These are phyloP conservation scores for Pollenia amentaria DNA, from an alignment of 2,888 invertebrate species.

Conservation along the genomic window DNA sequence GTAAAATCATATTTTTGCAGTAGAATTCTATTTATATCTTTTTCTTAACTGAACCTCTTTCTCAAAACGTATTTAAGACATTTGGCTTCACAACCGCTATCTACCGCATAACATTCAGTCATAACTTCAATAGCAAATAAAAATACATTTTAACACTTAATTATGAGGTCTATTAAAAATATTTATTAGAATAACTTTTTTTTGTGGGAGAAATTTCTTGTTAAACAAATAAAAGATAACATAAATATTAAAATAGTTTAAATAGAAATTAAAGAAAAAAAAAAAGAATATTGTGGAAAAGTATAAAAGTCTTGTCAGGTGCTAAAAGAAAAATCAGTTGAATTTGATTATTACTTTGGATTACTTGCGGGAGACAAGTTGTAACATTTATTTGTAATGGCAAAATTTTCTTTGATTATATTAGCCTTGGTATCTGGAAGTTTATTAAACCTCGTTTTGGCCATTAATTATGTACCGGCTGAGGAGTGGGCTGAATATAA, in stretches of 20 bases:
- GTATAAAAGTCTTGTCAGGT: constrained; percentile 29
- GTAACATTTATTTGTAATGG: background rate
- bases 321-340: constrained; percentile 15
- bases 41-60: background rate
- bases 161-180: background rate
- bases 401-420: background rate
- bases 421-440: background rate
- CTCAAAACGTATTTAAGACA: background rate
- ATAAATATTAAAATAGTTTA: constrained; percentile 14
- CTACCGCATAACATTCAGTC: background rate
- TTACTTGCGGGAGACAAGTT: background rate
- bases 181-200: constrained; percentile 12
- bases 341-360: constrained; percentile 8
- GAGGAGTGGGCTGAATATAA: constrained; percentile 38
- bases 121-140: constrained; percentile 25
- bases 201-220: constrained; percentile 37
- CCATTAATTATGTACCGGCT: constrained; percentile 32
- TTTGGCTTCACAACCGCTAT: background rate
- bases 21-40: too few species aligned
- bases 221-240: constrained; percentile 29
- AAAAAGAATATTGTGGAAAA: background rate
- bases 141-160: constrained; percentile 39
- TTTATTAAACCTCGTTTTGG: background rate
- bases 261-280: constrained; percentile 1
- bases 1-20: too few species aligned